Base-by-base conservation (phyloP, 2,888 invertebrate species). In the Mythimna vitellina region DNA sequence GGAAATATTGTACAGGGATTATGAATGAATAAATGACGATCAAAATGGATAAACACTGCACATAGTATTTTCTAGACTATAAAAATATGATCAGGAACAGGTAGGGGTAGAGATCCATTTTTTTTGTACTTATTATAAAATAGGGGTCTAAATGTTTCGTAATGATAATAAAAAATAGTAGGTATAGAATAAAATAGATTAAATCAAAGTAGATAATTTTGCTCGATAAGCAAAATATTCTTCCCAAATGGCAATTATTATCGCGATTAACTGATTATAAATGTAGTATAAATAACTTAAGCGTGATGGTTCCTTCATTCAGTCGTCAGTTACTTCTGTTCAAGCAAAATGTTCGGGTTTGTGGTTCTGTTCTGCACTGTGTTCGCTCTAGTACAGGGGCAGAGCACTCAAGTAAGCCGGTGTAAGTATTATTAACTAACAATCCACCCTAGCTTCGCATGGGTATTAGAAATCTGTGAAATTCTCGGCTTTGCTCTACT, bases 271-370 rank as follows among this genome's bases (percentile, higher is more conserved):
- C 51, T 32, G 70, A 60, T 60, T 32, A 54, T 35, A 25, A 12
- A 3, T 7, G 0, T 25, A 10, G 53, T 70, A 60, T 71, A 71
- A 54, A 54, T 60, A 60, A 51, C 10, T 22, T 4, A 60, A 53
- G 2, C 20, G 14, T 14, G 20, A 10, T 25, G 20, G 42, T n/a
- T 7, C 42, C 51, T 25, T 20, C 42, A 60, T 25, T 70, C 60
- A 70, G 60, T 71, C n/a, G n/a, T 32, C 70, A 60, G 42, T 46
- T 46, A 9, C 53, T 42, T 57, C 58, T 49, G 54, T 46, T 5
- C 7, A 60, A 60, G 25, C 60, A 60, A 53, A 42, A 71, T 71
- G 71, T 70, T 60, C 70, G 38, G 42, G 32, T 70, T 71, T 20
- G 70, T 71, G 29, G 25, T 60, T 10, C 17, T 70, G 25, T 71